These are phyloP conservation scores for Cheirogaleus medius DNA, from an alignment of 2,113 vertebrate species.

Conservation along the genomic window DNA sequence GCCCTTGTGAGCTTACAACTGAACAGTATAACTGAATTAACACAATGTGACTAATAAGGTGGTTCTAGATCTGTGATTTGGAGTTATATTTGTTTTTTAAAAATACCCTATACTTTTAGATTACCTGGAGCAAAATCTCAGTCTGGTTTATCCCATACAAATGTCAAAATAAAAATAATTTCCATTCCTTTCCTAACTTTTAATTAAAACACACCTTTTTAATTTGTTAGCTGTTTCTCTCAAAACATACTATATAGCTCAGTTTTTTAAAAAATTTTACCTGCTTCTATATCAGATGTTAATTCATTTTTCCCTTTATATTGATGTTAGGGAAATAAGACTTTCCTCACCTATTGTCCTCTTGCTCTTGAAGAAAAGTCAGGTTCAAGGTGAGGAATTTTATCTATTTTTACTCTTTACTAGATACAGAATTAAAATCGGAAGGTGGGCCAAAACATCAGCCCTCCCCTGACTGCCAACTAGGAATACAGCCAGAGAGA, in stretches of 20 bases:
- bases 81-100: not conserved
- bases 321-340: not conserved
- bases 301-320: not conserved
- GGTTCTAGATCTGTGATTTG: not conserved
- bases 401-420: not conserved
- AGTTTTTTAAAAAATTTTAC: not conserved
- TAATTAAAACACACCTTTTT: not conserved
- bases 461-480: not conserved
- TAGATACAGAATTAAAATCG: not conserved
- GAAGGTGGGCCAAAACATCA: not conserved
- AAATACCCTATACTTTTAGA: not conserved
- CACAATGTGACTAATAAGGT: not conserved
- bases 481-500: not conserved
- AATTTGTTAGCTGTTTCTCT: not conserved
- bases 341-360: not conserved
- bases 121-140: not conserved
- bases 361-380: not conserved
- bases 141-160: not conserved
- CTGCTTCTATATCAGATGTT: not conserved
- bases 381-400: not conserved
- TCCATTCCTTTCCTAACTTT: not conserved
- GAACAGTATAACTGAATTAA: not conserved
- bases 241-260: not conserved
- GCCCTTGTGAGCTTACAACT: not conserved
- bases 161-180: constrained; percentile 23